phyloP scores from a whole-genome alignment of 2,888 invertebrate genomes.

The Hypomecis punctinalis region DNA sequence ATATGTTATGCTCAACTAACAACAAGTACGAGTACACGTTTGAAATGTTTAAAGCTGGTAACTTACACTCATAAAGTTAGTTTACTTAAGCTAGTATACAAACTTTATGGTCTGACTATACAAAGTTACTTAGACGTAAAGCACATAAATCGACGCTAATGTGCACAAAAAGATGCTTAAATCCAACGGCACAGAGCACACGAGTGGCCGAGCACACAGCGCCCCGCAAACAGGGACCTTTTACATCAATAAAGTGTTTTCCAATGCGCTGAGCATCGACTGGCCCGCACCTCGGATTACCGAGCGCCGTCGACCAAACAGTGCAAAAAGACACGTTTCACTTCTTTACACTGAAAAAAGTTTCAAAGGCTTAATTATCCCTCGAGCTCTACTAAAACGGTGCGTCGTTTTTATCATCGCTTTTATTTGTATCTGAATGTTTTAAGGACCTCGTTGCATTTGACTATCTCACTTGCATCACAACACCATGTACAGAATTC shows the following conservation, averaged over 20 bases:
- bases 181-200: slow-evolving; percentile 38
- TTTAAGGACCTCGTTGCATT: not conserved
- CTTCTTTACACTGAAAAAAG: slow-evolving; percentile 60
- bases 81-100: no score
- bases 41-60: no score
- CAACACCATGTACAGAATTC: no score
- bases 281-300: slow-evolving; percentile 70
- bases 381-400: slow-evolving; percentile 48
- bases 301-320: slow-evolving; percentile 45
- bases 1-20: no score
- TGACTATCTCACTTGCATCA: no score
- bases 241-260: slow-evolving; percentile 68
- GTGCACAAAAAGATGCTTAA: slow-evolving; percentile 40
- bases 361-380: slow-evolving; percentile 60
- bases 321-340: slow-evolving; percentile 58
- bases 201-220: slow-evolving; percentile 42
- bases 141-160: slow-evolving; percentile 34
- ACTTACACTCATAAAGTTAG: no score
- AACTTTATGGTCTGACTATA: no score
- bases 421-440: slow-evolving; percentile 20
- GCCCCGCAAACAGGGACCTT: slow-evolving; percentile 59
- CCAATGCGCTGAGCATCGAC: slow-evolving; percentile 66
- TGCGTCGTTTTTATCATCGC: slow-evolving; percentile 45
- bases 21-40: no score
- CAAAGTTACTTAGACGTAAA: not conserved